Percentiles rank a stretch among this genome's conserved stretches.
These are phyloP conservation scores for Pseudomyrmex pallidus DNA, from an alignment of 1,140 invertebrate species.

Conservation along the genomic window DNA sequence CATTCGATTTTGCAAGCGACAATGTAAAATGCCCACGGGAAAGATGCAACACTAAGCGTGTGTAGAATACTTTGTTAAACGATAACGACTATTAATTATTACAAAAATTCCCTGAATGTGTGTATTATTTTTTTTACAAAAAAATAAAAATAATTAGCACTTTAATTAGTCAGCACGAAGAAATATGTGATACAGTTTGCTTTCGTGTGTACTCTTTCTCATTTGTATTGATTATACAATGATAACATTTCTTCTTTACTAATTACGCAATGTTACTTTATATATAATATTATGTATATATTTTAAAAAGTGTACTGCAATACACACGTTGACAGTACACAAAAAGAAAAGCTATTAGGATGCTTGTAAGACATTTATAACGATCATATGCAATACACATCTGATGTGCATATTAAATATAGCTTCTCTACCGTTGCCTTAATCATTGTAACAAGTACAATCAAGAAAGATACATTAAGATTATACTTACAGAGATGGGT, in stretches of 20 bases:
- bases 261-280: slow-evolving; percentile 27
- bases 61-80: neutral
- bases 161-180: slow-evolving; percentile 5
- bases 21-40: neutral
- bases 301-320: slow-evolving; percentile 23
- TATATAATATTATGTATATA: slow-evolving; percentile 3
- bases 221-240: neutral
- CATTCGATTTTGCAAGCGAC: slow-evolving; percentile 7
- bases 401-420: slow-evolving; percentile 52
- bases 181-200: slow-evolving; percentile 15
- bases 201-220: neutral
- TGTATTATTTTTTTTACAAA: slow-evolving; percentile 7
- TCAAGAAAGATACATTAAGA: slow-evolving; percentile 63
- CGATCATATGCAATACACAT: slow-evolving; percentile 25
- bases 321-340: slow-evolving; percentile 11
- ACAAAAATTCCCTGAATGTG: neutral
- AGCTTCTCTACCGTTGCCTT: slow-evolving; percentile 65
- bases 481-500: slow-evolving; percentile 51
- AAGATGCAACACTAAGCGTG: slow-evolving; percentile 8
- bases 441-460: slow-evolving; percentile 65
- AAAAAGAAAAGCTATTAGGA: slow-evolving; percentile 19
- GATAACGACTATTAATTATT: slow-evolving; percentile 14
- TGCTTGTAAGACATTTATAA: slow-evolving; percentile 48
- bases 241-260: slow-evolving; percentile 15
- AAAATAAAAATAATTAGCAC: slow-evolving; percentile 4